Percentiles rank a stretch among this genome's conserved stretches.
Conservation (phyloP, 2,888 invertebrate species). For the Phaonia tiefii region DNA sequence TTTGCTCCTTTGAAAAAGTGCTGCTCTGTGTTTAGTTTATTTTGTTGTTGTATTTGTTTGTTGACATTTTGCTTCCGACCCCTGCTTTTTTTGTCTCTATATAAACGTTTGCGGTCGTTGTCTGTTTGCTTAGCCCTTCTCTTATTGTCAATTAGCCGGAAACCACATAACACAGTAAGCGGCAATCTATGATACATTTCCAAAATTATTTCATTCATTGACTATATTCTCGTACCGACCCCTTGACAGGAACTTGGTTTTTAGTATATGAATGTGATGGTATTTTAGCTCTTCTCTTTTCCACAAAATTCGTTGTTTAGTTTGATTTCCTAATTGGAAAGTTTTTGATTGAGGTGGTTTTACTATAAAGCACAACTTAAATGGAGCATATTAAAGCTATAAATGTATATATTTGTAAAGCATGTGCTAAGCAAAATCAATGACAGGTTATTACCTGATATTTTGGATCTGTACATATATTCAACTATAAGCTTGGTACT, state of each 20-base stretch:
- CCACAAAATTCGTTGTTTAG: slow-evolving; percentile 47
- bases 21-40: too few relatives aligned
- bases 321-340: slow-evolving; percentile 53
- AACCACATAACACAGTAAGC: slow-evolving; percentile 67
- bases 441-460: too few relatives aligned
- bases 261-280: slow-evolving; percentile 49
- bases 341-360: slow-evolving; percentile 33
- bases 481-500: too few relatives aligned
- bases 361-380: slow-evolving; percentile 12
- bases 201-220: too few relatives aligned
- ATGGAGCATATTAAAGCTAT: neutral
- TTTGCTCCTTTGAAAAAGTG: too few relatives aligned
- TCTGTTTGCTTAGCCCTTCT: slow-evolving; percentile 68
- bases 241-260: slow-evolving; percentile 12
- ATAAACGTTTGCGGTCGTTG: too few relatives aligned
- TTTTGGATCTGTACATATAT: too few relatives aligned
- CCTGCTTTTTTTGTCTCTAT: neutral
- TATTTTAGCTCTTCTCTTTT: slow-evolving; percentile 57
- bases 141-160: slow-evolving; percentile 77
- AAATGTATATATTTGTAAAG: too few relatives aligned
- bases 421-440: too few relatives aligned
- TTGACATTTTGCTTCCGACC: neutral
- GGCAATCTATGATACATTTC: slow-evolving; percentile 31
- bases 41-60: neutral
- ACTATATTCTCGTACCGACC: too few relatives aligned